These are phyloP conservation scores for Pollenia angustigena DNA, from an alignment of 2,888 invertebrate species.

Conservation along the genomic window DNA sequence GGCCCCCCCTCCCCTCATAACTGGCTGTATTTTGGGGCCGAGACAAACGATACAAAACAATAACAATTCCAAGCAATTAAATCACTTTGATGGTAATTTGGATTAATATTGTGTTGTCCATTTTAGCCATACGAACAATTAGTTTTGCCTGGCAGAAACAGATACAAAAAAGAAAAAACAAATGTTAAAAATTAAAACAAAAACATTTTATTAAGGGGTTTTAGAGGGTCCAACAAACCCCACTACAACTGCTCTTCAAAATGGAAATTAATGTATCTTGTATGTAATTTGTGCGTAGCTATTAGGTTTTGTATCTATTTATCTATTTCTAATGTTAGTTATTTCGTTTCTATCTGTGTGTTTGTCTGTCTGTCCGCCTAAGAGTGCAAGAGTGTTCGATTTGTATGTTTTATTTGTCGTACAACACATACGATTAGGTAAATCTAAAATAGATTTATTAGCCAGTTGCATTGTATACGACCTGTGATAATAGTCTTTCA, in stretches of 20 bases:
- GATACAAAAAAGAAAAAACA: conserved; percentile 9
- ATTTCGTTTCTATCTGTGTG: neutral
- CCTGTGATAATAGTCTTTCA: conserved; percentile 75
- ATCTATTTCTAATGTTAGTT: conserved; percentile 45
- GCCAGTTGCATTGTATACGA: conserved; percentile 77
- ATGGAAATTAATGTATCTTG: conserved; percentile 26
- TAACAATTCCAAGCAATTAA: conserved; percentile 84
- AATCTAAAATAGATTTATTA: conserved; percentile 77
- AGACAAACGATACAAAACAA: conserved; percentile 66
- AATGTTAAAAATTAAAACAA: conserved; percentile 8
- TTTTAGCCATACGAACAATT: conserved; percentile 81
- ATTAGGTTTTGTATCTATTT: conserved; percentile 47
- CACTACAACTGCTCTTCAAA: conserved; percentile 11
- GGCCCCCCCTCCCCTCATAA: neutral
- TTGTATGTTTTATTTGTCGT: conserved; percentile 67
- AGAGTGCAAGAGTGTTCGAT: conserved; percentile 42
- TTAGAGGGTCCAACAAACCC: conserved; percentile 14
- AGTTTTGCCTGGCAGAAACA: conserved; percentile 77
- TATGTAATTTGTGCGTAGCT: conserved; percentile 54
- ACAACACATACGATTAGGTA: conserved; percentile 75
- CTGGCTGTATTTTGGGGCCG: conserved; percentile 23
- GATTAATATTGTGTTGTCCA: conserved; percentile 84
- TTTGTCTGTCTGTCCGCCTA: conserved; percentile 1
- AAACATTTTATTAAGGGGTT: conserved; percentile 42
- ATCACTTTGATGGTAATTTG: conserved; percentile 85